phyloP scores from a whole-genome alignment of 2,888 invertebrate species.

The Drosophila macrothrix region DNA sequence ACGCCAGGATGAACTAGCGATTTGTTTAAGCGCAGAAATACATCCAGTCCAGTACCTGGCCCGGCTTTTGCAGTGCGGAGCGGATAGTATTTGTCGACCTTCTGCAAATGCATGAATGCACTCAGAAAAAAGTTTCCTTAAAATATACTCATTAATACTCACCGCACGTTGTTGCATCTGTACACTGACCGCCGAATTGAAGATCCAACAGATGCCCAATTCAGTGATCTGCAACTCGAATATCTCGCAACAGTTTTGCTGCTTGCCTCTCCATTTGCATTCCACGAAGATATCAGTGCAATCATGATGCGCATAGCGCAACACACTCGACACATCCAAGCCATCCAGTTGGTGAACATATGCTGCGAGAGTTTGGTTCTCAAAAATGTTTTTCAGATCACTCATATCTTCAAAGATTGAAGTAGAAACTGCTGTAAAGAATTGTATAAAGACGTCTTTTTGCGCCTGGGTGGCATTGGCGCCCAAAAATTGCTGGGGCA shows the following conservation, averaged over 20 bases:
- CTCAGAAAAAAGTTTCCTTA: background rate
- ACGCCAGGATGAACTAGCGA: conserved; percentile 36
- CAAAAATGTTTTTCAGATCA: conserved; percentile 58
- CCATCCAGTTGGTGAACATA: conserved; percentile 67
- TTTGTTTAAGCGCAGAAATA: conserved; percentile 62
- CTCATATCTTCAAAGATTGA: conserved; percentile 62
- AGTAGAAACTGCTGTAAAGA: conserved; percentile 66
- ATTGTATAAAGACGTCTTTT: conserved; percentile 65
- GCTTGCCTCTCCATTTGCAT: conserved; percentile 85
- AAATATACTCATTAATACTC: conserved; percentile 10
- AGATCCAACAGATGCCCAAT: conserved; percentile 85
- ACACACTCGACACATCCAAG: conserved; percentile 72
- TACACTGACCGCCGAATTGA: conserved; percentile 83
- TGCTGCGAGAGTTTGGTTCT: conserved; percentile 50
- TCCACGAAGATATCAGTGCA: conserved; percentile 83
- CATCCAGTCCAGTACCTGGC: conserved; percentile 78
- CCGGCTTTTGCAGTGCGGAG: conserved; percentile 76
- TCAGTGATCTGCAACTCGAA: conserved; percentile 85
- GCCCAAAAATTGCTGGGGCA: conserved; percentile 72
- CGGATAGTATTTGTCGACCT: conserved; percentile 75
- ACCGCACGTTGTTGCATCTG: conserved; percentile 55
- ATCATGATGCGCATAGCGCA: conserved; percentile 58
- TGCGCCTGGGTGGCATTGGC: conserved; percentile 60
- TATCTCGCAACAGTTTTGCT: conserved; percentile 85
- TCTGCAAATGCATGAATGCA: conserved; percentile 42